phyloP scores from a whole-genome alignment of 1,140 invertebrate genomes.

The Eulimnadia texana region DNA sequence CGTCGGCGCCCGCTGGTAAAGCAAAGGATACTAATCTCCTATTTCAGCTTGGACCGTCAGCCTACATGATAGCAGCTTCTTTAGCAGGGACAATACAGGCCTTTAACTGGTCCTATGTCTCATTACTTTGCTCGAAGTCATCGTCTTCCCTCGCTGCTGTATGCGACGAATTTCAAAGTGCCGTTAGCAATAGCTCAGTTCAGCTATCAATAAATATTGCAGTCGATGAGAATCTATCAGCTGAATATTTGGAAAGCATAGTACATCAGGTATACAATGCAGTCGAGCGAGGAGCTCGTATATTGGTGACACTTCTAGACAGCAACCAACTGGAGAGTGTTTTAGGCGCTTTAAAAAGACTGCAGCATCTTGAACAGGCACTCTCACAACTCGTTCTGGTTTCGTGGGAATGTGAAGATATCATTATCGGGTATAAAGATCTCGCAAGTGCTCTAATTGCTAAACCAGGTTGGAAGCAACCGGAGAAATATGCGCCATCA shows the following conservation, averaged over 20 bases:
- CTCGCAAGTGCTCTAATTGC: too few relatives aligned
- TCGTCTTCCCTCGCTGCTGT: neutral
- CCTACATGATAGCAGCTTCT: neutral
- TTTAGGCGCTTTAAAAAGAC: neutral
- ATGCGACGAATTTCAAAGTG: constrained; percentile 8
- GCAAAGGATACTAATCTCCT: neutral
- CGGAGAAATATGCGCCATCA: too few relatives aligned
- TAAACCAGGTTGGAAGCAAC: too few relatives aligned
- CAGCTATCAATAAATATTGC: neutral
- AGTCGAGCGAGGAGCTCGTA: neutral
- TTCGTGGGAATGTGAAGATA: too few relatives aligned
- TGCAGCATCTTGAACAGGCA: neutral
- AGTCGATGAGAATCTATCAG: neutral
- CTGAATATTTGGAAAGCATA: constrained; percentile 1
- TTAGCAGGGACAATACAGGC: neutral
- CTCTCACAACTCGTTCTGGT: too few relatives aligned
- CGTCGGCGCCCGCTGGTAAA: neutral
- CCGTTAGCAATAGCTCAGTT: neutral
- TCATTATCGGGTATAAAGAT: too few relatives aligned
- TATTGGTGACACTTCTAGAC: neutral
- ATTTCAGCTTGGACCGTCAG: neutral
- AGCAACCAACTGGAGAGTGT: neutral
- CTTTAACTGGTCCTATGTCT: constrained; percentile 6
- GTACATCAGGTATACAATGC: neutral
- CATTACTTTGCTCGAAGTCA: neutral